Evolutionary conservation across 2,113 vertebrate genomes (phyloP).

Genomic region (Chrysochloris asiatica): DNA sequence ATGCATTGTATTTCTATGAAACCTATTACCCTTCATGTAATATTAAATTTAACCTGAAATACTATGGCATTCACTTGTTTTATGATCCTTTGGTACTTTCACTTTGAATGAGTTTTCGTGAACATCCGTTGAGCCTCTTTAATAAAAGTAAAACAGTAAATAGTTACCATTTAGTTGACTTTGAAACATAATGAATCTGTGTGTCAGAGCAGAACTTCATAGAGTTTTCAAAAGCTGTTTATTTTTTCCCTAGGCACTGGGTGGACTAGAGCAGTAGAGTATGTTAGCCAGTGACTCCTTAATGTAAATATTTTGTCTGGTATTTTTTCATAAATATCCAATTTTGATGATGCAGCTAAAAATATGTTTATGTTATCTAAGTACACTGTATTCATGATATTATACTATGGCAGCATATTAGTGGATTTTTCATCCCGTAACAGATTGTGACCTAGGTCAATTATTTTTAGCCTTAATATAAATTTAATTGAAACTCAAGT

Average conservation of each 20-base stretch:
- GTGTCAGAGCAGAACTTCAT: background rate
- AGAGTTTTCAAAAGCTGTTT: background rate
- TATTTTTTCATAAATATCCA: background rate
- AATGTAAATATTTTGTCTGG: background rate
- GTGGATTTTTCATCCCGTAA: background rate
- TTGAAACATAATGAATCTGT: background rate
- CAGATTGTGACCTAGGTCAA: background rate
- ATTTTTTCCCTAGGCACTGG: background rate
- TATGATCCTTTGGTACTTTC: background rate
- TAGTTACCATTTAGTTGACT: background rate
- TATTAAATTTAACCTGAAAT: constrained; percentile 8
- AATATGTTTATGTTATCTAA: constrained; percentile 1
- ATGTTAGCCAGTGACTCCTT: background rate
- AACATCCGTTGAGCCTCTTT: background rate
- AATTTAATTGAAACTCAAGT: background rate
- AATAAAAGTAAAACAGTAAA: background rate
- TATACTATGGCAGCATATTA: background rate
- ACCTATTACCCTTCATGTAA: background rate
- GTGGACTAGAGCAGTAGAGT: background rate
- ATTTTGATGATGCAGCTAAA: background rate
- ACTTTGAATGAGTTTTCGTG: background rate
- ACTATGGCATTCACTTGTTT: background rate
- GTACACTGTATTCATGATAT: background rate
- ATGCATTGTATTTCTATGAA: background rate
- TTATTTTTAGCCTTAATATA: background rate